Evolutionary conservation across 2,113 vertebrate species (phyloP), one percentile per base, ranked within the genome.

Genomic region (Phalacrocorax brasilianus): DNA sequence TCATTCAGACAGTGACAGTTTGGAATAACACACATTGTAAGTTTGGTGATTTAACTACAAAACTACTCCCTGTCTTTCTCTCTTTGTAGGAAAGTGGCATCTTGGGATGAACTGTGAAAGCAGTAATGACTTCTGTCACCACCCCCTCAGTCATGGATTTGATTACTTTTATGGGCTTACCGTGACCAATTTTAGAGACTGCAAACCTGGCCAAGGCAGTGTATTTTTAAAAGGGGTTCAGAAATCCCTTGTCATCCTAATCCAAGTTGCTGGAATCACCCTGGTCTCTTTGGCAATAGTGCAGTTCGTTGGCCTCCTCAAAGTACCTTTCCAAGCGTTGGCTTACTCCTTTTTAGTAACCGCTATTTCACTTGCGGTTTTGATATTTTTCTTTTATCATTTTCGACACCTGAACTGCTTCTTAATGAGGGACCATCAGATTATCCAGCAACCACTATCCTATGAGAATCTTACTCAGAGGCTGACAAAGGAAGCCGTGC

Each of bases 71-170:
- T 96, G 35, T 96, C 10, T n/a, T 86, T 81, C 30, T 93, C 30
- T 96, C 65, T 94, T 95, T 78, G 10, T 89, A 98, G 99, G 99
- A 35, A 99, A 99, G 91, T 99, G 99, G 99, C 99, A 99, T 97
- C 98, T 99, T 5, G 99, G 99, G 5, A 95, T 99, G 16, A 99
- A 97, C 97, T 99, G 99, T 88, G 84, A 98, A 81, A 97, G 88
- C 91, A 97, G n/a, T 5, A 71, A 93, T 4, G 99, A 99, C 91
- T 98, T 99, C 96, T 99, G 99, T 89, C 99, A 99, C 97, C 99
- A 99, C 93, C 99, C 99, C 1, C 92, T 90, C 30, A 94, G 23
- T 30, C 99, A 99, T 24, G 99, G 99, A 87, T 99, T 99, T 55
- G 93, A 98, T 73, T 97, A 99, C 67, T 99, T 99, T 98, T 99